These are phyloP conservation scores for Xenops minutus DNA, from an alignment of 2,797 vertebrate genomes.

Conservation along the genomic window DNA sequence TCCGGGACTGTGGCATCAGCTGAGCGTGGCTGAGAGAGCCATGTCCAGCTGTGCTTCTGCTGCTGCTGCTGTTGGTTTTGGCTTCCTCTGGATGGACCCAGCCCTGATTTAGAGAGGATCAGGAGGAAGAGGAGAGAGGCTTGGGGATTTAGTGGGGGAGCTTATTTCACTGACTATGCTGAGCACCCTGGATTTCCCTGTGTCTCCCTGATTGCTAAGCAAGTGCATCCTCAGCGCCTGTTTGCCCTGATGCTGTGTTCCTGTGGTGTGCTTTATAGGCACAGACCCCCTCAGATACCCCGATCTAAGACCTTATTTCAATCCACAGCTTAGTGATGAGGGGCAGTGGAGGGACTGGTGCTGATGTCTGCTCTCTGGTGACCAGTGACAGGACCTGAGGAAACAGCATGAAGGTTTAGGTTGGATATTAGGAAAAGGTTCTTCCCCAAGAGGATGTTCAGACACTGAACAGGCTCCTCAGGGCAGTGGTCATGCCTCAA, in stretches of 20 bases:
- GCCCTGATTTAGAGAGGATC: not conserved
- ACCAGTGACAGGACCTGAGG: not conserved
- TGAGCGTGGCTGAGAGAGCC: not conserved
- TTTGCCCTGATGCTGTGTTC: not conserved
- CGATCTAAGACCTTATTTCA: rapidly evolving
- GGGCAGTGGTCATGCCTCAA: not conserved
- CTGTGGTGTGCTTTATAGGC: rapidly evolving
- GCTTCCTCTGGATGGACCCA: not conserved
- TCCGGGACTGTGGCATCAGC: constrained; percentile 14
- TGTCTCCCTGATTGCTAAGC: not conserved
- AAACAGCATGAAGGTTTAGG: not conserved
- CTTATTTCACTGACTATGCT: not conserved
- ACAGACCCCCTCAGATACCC: rapidly evolving
- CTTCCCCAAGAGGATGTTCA: not conserved
- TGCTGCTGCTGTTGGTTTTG: constrained; percentile 38
- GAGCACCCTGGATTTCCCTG: not conserved
- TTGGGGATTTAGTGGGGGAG: not conserved
- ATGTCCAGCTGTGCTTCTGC: constrained; percentile 58
- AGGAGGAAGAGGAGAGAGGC: constrained; percentile 34
- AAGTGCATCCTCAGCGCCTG: rapidly evolving
- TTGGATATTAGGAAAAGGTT: not conserved
- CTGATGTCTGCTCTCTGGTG: not conserved
- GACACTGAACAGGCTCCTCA: not conserved
- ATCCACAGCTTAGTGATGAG: not conserved
- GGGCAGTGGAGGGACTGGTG: not conserved